These are phyloP conservation scores for Gnathonemus longibarbis DNA, from an alignment of 2,113 vertebrate genomes.

Conservation along the genomic window DNA sequence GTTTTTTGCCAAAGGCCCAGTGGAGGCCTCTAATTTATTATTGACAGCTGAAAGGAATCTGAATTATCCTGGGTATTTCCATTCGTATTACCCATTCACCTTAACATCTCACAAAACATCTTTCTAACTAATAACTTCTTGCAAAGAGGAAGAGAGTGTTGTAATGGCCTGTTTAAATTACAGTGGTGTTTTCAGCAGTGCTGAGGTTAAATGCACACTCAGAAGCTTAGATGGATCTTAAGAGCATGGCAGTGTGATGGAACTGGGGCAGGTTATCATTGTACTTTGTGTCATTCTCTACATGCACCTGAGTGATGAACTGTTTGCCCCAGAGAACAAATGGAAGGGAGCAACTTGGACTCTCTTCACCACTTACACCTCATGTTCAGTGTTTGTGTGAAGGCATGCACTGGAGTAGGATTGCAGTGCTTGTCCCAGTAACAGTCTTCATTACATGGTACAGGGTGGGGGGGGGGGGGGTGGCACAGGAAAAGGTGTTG, in stretches of 20 bases:
- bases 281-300: not conserved
- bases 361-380: not conserved
- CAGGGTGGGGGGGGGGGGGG: not conserved
- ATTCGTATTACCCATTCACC: not conserved
- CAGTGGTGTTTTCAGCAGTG: not conserved
- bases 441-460: not conserved
- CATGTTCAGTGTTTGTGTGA: not conserved
- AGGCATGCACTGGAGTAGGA: not conserved
- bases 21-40: not conserved
- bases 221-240: not conserved
- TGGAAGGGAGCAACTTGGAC: not conserved
- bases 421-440: not conserved
- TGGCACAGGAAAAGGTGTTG: not conserved
- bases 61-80: not conserved
- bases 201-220: not conserved
- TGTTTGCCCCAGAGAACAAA: not conserved
- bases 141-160: not conserved
- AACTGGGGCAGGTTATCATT: not conserved
- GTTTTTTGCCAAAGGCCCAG: not conserved
- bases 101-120: not conserved
- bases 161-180: not conserved
- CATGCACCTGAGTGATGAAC: not conserved
- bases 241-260: not conserved
- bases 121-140: not conserved
- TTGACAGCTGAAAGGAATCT: not conserved